A percentile compares a stretch with the other conserved stretches of the same genome.
These are phyloP conservation scores for Neoaliturus tenellus DNA, from an alignment of 2,888 invertebrate species.

Conservation along the genomic window DNA sequence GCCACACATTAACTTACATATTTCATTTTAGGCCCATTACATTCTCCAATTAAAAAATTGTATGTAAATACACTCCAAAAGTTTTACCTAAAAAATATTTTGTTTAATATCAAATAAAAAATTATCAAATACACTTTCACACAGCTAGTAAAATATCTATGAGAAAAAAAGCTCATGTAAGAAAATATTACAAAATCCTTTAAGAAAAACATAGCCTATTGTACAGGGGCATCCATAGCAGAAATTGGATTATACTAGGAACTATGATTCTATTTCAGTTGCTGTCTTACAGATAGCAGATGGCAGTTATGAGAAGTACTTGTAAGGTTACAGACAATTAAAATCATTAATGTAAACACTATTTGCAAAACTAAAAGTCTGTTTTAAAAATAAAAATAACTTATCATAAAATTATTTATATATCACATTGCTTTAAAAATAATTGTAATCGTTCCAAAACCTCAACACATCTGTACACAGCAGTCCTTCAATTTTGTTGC, in stretches of 20 bases:
- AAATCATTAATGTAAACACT: not conserved
- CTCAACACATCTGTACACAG: too few relatives aligned
- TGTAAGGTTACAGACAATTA: not conserved
- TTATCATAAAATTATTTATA: too few relatives aligned
- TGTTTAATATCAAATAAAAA: conserved; percentile 2
- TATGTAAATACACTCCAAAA: conserved; percentile 12
- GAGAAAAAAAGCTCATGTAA: conserved; percentile 2
- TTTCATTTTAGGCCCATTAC: not conserved
- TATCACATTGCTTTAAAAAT: too few relatives aligned
- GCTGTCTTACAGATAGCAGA: not conserved
- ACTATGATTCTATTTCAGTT: conserved; percentile 49
- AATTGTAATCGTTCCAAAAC: too few relatives aligned
- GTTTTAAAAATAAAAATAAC: too few relatives aligned
- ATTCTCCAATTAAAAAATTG: conserved; percentile 8
- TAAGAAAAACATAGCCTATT: conserved; percentile 21
- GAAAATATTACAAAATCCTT: conserved; percentile 26
- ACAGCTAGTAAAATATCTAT: not conserved
- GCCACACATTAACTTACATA: not conserved
- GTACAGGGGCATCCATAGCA: conserved; percentile 9
- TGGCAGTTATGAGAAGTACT: conserved; percentile 1
- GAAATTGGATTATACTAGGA: conserved; percentile 35
- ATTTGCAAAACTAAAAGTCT: not conserved
- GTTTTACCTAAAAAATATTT: not conserved
- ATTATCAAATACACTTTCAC: not conserved
- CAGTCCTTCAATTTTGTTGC: too few relatives aligned